phyloP scores from a whole-genome alignment of 2,888 invertebrate species.

The Acanthosepion pharaonis region DNA sequence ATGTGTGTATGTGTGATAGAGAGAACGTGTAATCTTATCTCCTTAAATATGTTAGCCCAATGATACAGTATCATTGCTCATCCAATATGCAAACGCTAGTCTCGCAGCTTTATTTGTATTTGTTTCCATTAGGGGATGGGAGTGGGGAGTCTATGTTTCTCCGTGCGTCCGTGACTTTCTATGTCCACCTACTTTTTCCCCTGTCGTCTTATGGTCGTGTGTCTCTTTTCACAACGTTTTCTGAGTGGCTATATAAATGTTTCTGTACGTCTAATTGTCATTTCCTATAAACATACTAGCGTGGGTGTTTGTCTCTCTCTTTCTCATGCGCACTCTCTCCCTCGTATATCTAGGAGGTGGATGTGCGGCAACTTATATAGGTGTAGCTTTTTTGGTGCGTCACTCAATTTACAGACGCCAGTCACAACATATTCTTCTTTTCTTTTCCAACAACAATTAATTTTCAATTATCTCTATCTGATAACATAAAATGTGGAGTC shows the following conservation, averaged over 20 bases:
- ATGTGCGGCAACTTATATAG: neutral
- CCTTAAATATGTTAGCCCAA: neutral
- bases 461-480: conserved; percentile 21
- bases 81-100: neutral
- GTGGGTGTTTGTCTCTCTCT: neutral
- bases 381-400: neutral
- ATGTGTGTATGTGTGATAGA: neutral
- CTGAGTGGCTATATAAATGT: neutral
- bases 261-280: neutral
- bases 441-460: neutral
- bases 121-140: neutral
- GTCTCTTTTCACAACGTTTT: neutral
- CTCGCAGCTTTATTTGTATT: neutral
- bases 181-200: neutral
- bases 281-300: neutral
- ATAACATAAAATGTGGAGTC: neutral
- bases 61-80: neutral
- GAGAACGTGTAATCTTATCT: neutral
- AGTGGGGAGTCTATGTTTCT: neutral
- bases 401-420: neutral
- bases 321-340: too few species aligned
- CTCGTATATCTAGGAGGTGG: neutral
- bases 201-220: neutral
- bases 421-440: neutral
- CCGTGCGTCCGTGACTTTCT: conserved; percentile 2